Conservation (phyloP, 2,797 vertebrate species). For the Eleutherodactylus coqui region DNA sequence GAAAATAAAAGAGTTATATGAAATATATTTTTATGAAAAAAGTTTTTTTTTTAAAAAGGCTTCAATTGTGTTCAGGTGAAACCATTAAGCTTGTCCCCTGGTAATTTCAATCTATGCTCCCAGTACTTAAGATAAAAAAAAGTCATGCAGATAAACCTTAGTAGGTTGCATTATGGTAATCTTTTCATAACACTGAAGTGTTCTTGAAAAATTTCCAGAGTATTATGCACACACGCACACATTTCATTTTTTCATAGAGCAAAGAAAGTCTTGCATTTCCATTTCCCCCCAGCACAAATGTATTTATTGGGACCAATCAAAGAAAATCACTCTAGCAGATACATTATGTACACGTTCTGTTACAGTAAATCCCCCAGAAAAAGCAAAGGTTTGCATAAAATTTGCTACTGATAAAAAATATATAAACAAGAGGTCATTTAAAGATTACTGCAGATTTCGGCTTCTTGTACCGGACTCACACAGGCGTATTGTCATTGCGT, state of each 20-base stretch:
- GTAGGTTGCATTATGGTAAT: constrained; percentile 61
- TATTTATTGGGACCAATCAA: constrained; percentile 56
- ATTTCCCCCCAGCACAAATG: constrained; percentile 17
- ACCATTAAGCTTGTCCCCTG: constrained; percentile 42
- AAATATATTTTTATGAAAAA: neutral
- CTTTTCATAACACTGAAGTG: constrained; percentile 61
- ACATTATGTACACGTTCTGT: constrained; percentile 29
- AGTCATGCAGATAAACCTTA: constrained; percentile 48
- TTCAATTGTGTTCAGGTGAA: constrained; percentile 47
- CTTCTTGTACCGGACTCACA: too few species aligned
- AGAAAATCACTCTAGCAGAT: constrained; percentile 47
- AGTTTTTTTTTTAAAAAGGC: neutral
- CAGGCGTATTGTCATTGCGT: too few species aligned
- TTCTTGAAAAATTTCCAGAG: constrained; percentile 60
- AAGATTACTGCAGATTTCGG: constrained; percentile 20
- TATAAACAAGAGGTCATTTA: constrained; percentile 25
- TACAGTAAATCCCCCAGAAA: constrained; percentile 26
- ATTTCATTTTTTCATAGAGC: constrained; percentile 41
- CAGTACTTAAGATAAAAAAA: constrained; percentile 57
- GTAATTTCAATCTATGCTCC: constrained; percentile 48
- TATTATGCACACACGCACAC: constrained; percentile 50
- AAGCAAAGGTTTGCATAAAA: constrained; percentile 17
- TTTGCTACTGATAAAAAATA: constrained; percentile 25
- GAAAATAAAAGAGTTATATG: constrained; percentile 9
- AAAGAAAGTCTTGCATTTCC: constrained; percentile 42